Base-by-base conservation (phyloP, 2,113 vertebrate species). In the Platysternon megacephalum region DNA sequence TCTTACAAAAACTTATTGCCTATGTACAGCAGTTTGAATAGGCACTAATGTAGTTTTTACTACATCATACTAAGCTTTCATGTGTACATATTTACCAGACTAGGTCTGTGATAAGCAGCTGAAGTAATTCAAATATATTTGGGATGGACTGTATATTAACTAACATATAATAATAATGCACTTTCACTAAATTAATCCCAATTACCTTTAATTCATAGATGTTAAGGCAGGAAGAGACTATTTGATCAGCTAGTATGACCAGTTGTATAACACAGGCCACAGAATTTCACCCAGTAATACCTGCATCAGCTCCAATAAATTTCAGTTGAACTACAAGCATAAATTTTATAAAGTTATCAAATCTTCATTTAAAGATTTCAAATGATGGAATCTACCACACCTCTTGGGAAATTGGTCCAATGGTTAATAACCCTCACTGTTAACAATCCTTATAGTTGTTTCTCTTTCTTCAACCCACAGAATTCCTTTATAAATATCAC, bases 31-130 rank as follows among this genome's bases (percentile, higher is more conserved):
- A 39, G 14, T 14, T 51, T 35, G 39, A 7, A n/a, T 11, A 74
- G 24, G 42, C 42, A 46, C 0, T 29, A 10, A 39, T 3, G 32
- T 0, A 14, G 12, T 0, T 5, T 29, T 79, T 49, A 42, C 1
- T n/a, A n/a, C n/a, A n/a, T n/a, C n/a, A n/a, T 68, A 22, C 6
- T 8, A 76, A 22, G 28, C 44, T 3, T 12, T n/a, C 29, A 9
- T n/a, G 2, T 4, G 16, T 9, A 72, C 4, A 49, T n/a, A 76
- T 82, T 65, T 21, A 84, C 32, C 83, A 84, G 28, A 6, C 44
- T 2, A 85, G 0, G 42, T 48, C 3, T 53, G 55, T n/a, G 79
- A 88, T 1, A 28, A 0, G 19, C 56, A 46, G 21, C 28, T 56
- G 29, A 58, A 79, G 52, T 26, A 39, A 78, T 12, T 51, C 8